Conservation (phyloP, 2,797 vertebrate species). For the Anniella stebbinsi region DNA sequence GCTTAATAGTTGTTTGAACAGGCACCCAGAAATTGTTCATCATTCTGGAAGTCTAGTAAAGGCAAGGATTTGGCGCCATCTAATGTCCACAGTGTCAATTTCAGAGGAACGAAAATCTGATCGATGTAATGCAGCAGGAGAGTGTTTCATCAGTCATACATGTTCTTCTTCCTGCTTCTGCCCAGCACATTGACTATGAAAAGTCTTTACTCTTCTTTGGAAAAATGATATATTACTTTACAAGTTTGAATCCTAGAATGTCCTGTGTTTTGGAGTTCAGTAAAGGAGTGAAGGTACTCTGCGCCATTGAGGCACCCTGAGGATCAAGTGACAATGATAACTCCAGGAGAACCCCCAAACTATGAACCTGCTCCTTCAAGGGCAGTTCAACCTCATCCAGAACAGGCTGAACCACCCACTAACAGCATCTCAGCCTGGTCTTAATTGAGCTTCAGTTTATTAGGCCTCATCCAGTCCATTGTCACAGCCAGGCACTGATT, state of each 20-base stretch:
- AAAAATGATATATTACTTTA: neutral
- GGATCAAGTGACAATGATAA: no score
- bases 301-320: no score
- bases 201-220: neutral
- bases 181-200: neutral
- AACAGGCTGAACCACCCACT: no score
- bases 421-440: no score
- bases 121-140: neutral
- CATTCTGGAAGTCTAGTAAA: fast-evolving
- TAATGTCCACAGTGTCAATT: slow-evolving; percentile 37
- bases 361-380: no score
- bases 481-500: no score
- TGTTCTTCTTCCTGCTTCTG: neutral
- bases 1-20: neutral
- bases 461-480: no score
- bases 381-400: no score
- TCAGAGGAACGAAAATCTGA: neutral
- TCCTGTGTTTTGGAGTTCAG: neutral
- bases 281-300: neutral
- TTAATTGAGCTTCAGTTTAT: no score
- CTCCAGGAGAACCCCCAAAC: no score
- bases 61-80: slow-evolving; percentile 50
- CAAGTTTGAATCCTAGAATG: neutral
- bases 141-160: neutral
- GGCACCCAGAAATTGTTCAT: neutral